These are phyloP conservation scores for Cryptotis parvus DNA, from an alignment of 2,113 vertebrate genomes.

Conservation along the genomic window DNA sequence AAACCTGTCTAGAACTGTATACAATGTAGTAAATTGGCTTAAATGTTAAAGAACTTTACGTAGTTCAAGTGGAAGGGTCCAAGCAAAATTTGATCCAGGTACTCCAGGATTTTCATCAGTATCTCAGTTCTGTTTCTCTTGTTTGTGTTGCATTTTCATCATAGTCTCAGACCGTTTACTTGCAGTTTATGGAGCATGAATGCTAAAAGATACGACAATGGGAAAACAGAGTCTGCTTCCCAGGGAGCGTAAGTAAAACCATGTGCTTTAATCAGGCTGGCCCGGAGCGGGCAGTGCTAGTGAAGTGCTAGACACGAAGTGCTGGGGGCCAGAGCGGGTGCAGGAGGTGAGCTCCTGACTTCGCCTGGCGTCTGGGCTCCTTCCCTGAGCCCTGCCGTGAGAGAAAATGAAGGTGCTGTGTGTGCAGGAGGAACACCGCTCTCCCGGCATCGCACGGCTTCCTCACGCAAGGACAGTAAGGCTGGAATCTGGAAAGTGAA, in stretches of 20 bases:
- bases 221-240: background rate
- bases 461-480: background rate
- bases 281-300: background rate
- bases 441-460: too few species aligned
- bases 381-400: too few species aligned
- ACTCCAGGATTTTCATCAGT: background rate
- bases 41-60: background rate
- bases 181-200: background rate
- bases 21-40: slow-evolving; percentile 49
- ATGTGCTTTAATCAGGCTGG: background rate
- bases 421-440: too few species aligned
- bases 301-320: too few species aligned
- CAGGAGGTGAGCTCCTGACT: too few species aligned
- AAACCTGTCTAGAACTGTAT: too few species aligned
- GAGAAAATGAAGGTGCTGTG: too few species aligned
- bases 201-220: background rate
- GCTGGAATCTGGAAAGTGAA: background rate
- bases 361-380: too few species aligned
- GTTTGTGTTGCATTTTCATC: background rate
- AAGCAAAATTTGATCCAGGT: background rate
- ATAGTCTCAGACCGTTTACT: background rate
- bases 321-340: too few species aligned
- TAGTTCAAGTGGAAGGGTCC: background rate
- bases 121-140: background rate
- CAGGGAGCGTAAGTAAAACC: slow-evolving; percentile 29